Evolutionary conservation across 2,113 vertebrate species (phyloP).

Genomic region (Acrocephalus arundinaceus): DNA sequence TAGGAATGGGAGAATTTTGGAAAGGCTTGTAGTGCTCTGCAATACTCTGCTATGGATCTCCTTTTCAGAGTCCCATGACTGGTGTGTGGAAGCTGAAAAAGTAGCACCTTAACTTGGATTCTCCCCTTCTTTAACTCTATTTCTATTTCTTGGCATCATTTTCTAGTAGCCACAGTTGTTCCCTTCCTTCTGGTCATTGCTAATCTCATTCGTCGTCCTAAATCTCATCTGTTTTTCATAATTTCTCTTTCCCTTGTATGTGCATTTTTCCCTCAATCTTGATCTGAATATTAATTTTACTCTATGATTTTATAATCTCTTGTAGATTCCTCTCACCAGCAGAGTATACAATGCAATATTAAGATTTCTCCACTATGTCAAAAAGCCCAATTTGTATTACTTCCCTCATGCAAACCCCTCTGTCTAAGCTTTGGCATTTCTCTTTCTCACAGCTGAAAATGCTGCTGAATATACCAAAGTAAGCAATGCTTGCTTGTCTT

Average conservation of each 20-base stretch:
- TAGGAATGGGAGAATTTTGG: background rate
- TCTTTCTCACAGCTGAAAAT: background rate
- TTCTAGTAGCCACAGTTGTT: background rate
- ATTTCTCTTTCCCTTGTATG: background rate
- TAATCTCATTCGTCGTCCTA: background rate
- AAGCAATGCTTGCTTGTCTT: background rate
- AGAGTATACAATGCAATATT: background rate
- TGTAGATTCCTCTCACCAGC: background rate
- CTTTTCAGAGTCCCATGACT: background rate
- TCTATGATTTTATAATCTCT: background rate
- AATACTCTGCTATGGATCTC: background rate
- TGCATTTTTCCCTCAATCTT: background rate
- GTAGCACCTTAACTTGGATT: background rate
- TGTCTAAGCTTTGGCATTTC: background rate
- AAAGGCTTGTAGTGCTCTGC: background rate
- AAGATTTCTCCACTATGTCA: background rate
- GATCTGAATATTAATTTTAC: background rate
- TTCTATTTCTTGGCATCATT: background rate
- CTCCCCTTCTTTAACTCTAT: background rate
- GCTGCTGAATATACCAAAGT: background rate
- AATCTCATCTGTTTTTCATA: background rate
- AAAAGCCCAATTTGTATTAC: background rate
- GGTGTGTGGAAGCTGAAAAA: background rate
- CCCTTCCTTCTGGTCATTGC: background rate
- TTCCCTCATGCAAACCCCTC: background rate